Evolutionary conservation across 2,888 invertebrate genomes (phyloP).

Genomic region (Neria commutata): DNA sequence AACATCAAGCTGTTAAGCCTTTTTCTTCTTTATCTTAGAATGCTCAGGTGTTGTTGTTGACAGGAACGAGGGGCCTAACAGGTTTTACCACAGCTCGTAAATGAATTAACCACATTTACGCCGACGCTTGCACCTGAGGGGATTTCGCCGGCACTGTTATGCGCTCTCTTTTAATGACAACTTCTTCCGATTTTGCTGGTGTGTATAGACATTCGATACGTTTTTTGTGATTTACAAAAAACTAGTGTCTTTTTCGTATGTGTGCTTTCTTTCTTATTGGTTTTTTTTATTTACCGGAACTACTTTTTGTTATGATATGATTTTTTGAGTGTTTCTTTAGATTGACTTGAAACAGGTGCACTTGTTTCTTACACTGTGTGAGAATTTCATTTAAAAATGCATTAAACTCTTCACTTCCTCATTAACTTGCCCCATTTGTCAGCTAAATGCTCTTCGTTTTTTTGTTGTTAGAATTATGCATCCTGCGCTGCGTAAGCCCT

Average conservation of each 20-base stretch:
- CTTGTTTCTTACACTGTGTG: conserved; percentile 43
- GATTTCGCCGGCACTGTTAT: conserved; percentile 30
- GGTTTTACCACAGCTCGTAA: conserved; percentile 51
- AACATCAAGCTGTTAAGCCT: conserved; percentile 29
- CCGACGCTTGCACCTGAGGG: conserved; percentile 43
- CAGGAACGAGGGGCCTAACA: conserved; percentile 34
- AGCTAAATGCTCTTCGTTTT: conserved; percentile 26
- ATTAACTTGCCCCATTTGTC: conserved; percentile 7
- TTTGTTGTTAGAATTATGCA: conserved; percentile 47
- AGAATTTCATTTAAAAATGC: conserved; percentile 33
- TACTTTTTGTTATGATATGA: conserved; percentile 34
- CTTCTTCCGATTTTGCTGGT: conserved; percentile 21
- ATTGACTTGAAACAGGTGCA: conserved; percentile 28
- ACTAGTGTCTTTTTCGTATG: conserved; percentile 20
- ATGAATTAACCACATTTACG: conserved; percentile 44
- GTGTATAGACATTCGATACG: conserved; percentile 42
- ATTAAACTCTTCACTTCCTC: conserved; percentile 13
- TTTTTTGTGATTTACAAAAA: conserved; percentile 7
- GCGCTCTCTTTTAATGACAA: conserved; percentile 41
- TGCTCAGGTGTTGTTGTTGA: conserved; percentile 9
- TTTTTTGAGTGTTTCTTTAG: conserved; percentile 14
- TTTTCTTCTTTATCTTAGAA: conserved; percentile 31
- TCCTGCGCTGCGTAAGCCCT: conserved; percentile 39
- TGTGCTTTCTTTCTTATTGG: conserved; percentile 29
- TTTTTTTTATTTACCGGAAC: conserved; percentile 48